These are phyloP conservation scores for Antennarius maculatus DNA, from an alignment of 2,797 vertebrate species.

Conservation along the genomic window DNA sequence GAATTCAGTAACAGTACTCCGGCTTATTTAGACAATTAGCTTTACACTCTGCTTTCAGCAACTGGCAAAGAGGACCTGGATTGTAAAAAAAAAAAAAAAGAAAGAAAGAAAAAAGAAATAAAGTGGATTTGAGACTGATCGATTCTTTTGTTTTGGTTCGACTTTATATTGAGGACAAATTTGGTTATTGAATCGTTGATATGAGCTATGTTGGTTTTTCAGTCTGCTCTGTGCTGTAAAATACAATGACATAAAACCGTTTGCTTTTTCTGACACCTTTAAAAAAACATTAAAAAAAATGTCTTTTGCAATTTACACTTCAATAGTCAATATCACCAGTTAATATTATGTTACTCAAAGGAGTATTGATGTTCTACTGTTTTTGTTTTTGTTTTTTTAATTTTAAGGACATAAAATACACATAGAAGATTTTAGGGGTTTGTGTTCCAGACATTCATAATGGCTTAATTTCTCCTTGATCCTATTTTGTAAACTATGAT, in stretches of 20 bases:
- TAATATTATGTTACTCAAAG: slow-evolving; percentile 81
- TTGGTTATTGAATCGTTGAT: slow-evolving; percentile 43
- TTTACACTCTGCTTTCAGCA: slow-evolving; percentile 66
- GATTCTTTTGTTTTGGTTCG: slow-evolving; percentile 47
- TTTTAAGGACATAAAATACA: slow-evolving; percentile 77
- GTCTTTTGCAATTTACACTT: slow-evolving; percentile 76
- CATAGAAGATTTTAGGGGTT: slow-evolving; percentile 79
- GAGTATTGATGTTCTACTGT: slow-evolving; percentile 71
- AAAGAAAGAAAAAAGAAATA: slow-evolving; percentile 6
- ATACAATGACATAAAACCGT: slow-evolving; percentile 63
- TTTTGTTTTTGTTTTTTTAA: slow-evolving; percentile 70
- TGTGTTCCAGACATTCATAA: slow-evolving; percentile 79
- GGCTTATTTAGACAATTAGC: slow-evolving; percentile 69
- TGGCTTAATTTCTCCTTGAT: slow-evolving; percentile 85
- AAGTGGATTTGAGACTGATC: slow-evolving; percentile 65
- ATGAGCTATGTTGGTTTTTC: slow-evolving; percentile 61
- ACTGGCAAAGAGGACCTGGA: slow-evolving; percentile 62
- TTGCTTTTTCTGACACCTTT: slow-evolving; percentile 77
- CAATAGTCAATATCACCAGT: slow-evolving; percentile 77
- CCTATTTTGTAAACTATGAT: slow-evolving; percentile 90
- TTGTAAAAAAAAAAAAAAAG: slow-evolving; percentile 45
- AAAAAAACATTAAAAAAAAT: slow-evolving; percentile 47
- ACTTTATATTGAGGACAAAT: slow-evolving; percentile 38
- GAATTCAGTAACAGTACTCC: slow-evolving; percentile 68
- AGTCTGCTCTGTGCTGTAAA: slow-evolving; percentile 74